Evolutionary conservation across 1,140 invertebrate genomes (phyloP), one percentile per base, ranked within the genome.

Genomic region (Drosophila aff.): DNA sequence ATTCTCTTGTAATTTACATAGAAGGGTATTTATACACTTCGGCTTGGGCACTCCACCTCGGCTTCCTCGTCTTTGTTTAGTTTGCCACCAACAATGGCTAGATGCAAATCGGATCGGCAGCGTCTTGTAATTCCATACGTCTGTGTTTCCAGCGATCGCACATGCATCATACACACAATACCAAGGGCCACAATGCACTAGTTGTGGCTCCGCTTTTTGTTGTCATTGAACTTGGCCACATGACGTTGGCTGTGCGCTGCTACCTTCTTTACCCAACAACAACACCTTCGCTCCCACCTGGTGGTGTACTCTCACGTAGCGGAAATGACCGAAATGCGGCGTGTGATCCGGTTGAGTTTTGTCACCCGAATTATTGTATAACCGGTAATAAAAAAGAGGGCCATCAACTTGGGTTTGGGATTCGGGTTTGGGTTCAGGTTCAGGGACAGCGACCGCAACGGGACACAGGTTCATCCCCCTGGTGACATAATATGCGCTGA

Each of bases 111-210:
- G 76, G 73, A 84, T 87, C 83, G 76, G 73, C 83, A 74, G 68
- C 59, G 52, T 72, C 72, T 83, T 84, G 81, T 89, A 84, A 89
- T 89, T 89, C 77, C 85, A 89, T 89, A 72, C 71, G 52, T 87
- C 52, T 63, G 47, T 60, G 47, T 60, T 58, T 79, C 73, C 65
- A 76, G 65, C 40, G 36, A 66, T 64, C 64, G 66, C 41, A 83
- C 55, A 61, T 40, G 49, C 18, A 67, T 31, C 50, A 74, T n/a
- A 55, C 15, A 74, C 16, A 55, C 15, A 38, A n/a, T 26, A 23
- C 53, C 7, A 23, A 26, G 15, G 53, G 47, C 23, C 10, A 9
- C 16, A 4, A 9, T 58, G 49, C 47, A 49, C 55, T 15, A 52
- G 46, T 68, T 76, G 71, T 66, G 74, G 57, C 75, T 65, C 31